Evolutionary conservation across 2,797 vertebrate genomes (phyloP).

Genomic region (Crocidura indochinensis): DNA sequence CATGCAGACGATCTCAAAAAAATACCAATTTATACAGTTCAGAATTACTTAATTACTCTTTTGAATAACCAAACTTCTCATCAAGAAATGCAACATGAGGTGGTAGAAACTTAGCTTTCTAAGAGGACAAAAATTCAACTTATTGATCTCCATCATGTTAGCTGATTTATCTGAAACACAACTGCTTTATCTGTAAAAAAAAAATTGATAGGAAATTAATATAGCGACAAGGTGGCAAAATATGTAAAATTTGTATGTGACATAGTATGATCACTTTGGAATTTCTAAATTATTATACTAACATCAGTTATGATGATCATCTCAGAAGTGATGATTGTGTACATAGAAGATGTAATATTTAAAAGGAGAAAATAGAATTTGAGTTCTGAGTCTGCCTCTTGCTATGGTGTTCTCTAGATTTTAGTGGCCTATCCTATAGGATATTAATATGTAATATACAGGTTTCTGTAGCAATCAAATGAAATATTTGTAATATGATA

Average conservation of each 20-base stretch:
- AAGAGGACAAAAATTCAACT: background rate
- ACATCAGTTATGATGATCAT: conserved; percentile 26
- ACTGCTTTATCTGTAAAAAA: background rate
- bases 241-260: background rate
- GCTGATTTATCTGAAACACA: conserved; percentile 3
- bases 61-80: background rate
- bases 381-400: background rate
- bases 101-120: background rate
- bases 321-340: background rate
- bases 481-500: background rate
- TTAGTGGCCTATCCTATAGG: background rate
- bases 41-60: conserved; percentile 29
- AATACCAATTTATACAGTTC: background rate
- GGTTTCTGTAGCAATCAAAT: conserved; percentile 9
- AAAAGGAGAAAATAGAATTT: background rate
- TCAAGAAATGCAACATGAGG: background rate
- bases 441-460: background rate
- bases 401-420: background rate
- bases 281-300: background rate
- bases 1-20: conserved; percentile 14
- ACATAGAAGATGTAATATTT: background rate
- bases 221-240: background rate
- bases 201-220: background rate
- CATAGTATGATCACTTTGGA: background rate
- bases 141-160: background rate